phyloP scores from a whole-genome alignment of 2,797 vertebrate genomes.

The Falco biarmicus region DNA sequence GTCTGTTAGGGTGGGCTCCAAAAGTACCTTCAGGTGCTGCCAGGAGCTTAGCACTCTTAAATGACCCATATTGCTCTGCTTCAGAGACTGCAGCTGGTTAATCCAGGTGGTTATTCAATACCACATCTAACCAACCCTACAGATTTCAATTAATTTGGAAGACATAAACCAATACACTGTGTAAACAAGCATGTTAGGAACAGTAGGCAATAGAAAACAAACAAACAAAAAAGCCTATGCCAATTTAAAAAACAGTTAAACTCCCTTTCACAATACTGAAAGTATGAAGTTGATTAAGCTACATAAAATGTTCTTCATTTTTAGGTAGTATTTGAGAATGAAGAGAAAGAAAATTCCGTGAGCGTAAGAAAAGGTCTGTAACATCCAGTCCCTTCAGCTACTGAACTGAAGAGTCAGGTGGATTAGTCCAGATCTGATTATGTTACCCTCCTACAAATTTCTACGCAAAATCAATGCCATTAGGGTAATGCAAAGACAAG shows the following conservation, averaged over 20 bases:
- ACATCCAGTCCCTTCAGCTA: not conserved
- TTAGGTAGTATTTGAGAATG: not conserved
- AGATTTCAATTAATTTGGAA: not conserved
- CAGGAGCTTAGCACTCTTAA: not conserved
- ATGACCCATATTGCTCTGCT: not conserved
- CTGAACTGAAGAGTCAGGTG: not conserved
- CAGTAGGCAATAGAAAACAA: not conserved
- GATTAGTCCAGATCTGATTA: not conserved
- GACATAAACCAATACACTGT: not conserved
- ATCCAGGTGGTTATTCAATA: not conserved
- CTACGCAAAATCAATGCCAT: not conserved
- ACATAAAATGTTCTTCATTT: not conserved
- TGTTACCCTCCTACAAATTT: not conserved
- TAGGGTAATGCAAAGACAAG: not conserved
- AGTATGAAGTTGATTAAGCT: not conserved
- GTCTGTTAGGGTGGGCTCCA: not conserved
- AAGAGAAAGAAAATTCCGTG: not conserved
- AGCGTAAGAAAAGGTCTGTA: not conserved
- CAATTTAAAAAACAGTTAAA: not conserved
- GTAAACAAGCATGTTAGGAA: accelerated
- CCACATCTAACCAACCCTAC: not conserved
- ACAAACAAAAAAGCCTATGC: not conserved
- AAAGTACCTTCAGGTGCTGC: not conserved
- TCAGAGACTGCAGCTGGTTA: not conserved
- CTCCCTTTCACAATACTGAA: not conserved